phyloP scores from a whole-genome alignment of 2,797 vertebrate genomes.

The Vipera ursinii region DNA sequence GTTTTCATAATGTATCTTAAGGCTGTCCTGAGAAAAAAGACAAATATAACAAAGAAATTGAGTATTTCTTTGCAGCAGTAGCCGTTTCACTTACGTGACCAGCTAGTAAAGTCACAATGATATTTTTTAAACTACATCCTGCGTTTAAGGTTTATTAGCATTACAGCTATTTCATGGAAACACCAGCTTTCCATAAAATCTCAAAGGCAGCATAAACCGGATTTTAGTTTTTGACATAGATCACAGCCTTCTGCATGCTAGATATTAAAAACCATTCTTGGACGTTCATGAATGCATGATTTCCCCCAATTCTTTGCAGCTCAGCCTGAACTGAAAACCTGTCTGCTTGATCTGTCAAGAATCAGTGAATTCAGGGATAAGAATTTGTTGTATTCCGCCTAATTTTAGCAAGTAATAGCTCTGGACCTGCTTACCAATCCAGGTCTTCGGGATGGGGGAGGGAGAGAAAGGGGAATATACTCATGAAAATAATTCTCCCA shows the following conservation, averaged over 20 bases:
- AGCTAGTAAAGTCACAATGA: not conserved
- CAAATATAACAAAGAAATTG: not conserved
- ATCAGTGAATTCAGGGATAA: no score
- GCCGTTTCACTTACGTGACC: not conserved
- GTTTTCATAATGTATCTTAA: conserved; percentile 97
- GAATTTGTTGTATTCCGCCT: no score
- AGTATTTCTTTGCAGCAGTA: not conserved
- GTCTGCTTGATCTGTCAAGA: no score
- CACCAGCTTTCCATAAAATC: not conserved
- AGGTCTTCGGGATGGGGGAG: not conserved
- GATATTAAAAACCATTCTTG: not conserved
- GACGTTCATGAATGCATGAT: not conserved
- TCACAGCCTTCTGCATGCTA: not conserved
- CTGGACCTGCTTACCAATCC: not conserved
- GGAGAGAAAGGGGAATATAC: not conserved
- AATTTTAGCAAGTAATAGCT: no score
- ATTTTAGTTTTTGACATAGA: not conserved
- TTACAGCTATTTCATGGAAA: not conserved
- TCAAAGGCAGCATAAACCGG: not conserved
- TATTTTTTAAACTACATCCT: not conserved
- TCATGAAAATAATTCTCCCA: not conserved
- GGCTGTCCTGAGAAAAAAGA: conserved; percentile 75
- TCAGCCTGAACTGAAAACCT: no score
- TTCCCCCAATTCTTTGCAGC: not conserved
- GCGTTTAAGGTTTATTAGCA: not conserved